phyloP scores from a whole-genome alignment of 1,140 invertebrate genomes.

The Drosophila bifasciata region DNA sequence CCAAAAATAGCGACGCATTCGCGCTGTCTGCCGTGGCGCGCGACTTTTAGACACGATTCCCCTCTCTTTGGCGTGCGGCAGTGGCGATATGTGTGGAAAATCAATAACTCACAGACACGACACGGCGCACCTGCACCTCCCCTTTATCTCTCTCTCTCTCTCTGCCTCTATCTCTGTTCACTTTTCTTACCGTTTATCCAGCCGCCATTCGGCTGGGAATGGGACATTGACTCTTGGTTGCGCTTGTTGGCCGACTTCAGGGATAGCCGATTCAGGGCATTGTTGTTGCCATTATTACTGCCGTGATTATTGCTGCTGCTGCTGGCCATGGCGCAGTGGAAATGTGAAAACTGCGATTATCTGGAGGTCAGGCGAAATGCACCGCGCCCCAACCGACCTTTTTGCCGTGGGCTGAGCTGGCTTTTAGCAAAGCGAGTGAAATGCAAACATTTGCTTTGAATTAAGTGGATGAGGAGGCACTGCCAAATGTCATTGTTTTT shows the following conservation, averaged over 20 bases:
- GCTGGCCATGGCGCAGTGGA: slow-evolving; percentile 55
- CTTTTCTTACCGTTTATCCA: slow-evolving; percentile 92
- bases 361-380: slow-evolving; percentile 5
- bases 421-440: not conserved
- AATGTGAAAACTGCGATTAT: not conserved
- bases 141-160: not conserved
- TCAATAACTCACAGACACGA: slow-evolving; percentile 62
- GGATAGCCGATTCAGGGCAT: slow-evolving; percentile 66
- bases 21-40: slow-evolving; percentile 33
- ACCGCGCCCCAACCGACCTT: not conserved
- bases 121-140: slow-evolving; percentile 34
- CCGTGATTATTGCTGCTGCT: slow-evolving; percentile 54
- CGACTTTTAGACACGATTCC: slow-evolving; percentile 17
- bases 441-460: slow-evolving; percentile 33
- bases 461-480: slow-evolving; percentile 1
- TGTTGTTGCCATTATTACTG: slow-evolving; percentile 58
- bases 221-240: slow-evolving; percentile 86
- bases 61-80: slow-evolving; percentile 12
- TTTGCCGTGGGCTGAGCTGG: no score
- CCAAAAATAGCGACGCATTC: slow-evolving; percentile 60
- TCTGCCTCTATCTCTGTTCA: not conserved
- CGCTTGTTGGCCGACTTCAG: slow-evolving; percentile 70
- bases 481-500: slow-evolving; percentile 10
- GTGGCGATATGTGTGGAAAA: slow-evolving; percentile 54
- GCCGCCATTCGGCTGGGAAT: slow-evolving; percentile 89